Base-by-base conservation (phyloP, 2,113 vertebrate species). In the Oostethus manadensis region DNA sequence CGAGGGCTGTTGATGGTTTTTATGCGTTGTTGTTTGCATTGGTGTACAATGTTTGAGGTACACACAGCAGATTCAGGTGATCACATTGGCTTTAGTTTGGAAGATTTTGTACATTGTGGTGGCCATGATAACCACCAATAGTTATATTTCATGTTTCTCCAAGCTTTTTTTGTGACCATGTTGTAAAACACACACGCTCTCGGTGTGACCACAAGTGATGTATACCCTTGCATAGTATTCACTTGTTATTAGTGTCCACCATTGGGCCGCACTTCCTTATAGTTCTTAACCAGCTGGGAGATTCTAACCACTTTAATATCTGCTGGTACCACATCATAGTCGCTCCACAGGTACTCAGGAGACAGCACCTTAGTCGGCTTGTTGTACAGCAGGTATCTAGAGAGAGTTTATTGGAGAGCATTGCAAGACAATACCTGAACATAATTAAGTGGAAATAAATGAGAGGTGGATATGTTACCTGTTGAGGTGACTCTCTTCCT, bases 311-410 rank as follows among this genome's bases (percentile, higher is more conserved):
- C 76, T 70, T 60, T 70, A 50, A 81, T 64, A 21, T 83, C 78
- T 15, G 5, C 1, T 23, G 65, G 44, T 55, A 51, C 1, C 0
- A 0, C 0, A 22, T 82, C 65, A 16, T 77, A 77, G 48, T 79
- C 71, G 3, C 73, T 68, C 73, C 73, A 74, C 51, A 83, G 58
- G 43, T 74, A 77, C 40, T 83, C 73, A 50, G 81, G 58, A 68
- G 81, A 83, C 60, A 83, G 65, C 20, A 81, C 76, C 20, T 79
- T 81, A 51, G 75, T 59, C 49, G 76, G 71, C 40, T 83, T 83
- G 68, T 83, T 78, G 73, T 78, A 59, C 45, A 80, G 16, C 13
- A 82, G 57, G 67, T 74, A 80, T 64, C 78, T 77, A 51, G 6
- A 46, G n/a, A 54, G 3, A 59, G 26, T 60, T 13, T 15, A 29